A percentile compares a stretch with the other conserved stretches of the same genome.
Evolutionary conservation across 1,140 invertebrate species (phyloP).

Genomic region (Philotrypesis tridentata): DNA sequence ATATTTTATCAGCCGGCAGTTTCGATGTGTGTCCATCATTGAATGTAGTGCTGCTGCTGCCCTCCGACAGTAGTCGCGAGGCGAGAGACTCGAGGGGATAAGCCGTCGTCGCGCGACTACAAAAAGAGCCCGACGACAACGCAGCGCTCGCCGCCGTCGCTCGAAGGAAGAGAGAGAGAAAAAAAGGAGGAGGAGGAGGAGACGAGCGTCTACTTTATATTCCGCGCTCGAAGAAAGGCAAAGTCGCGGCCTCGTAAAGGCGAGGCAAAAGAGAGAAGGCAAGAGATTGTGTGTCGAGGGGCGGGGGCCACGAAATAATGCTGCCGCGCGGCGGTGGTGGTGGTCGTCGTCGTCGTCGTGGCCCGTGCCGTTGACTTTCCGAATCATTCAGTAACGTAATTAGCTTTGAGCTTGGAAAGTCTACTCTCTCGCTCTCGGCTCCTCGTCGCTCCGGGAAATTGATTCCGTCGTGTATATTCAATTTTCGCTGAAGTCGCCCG

Average conservation of each 20-base stretch:
- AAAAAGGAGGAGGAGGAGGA: no score
- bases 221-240: conserved; percentile 56
- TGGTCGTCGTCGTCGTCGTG: no score
- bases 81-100: neutral
- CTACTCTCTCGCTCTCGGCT: neutral
- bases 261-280: neutral
- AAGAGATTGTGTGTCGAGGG: conserved; percentile 33
- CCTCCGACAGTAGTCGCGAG: neutral
- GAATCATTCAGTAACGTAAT: conserved; percentile 66
- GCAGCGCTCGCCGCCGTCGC: neutral
- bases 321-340: no score
- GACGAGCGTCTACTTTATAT: conserved; percentile 59
- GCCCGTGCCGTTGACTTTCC: conserved; percentile 57
- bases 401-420: conserved; percentile 56
- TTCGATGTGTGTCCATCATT: neutral
- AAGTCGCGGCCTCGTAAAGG: conserved; percentile 33
- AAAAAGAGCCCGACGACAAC: neutral
- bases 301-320: conserved; percentile 57
- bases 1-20: neutral
- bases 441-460: neutral
- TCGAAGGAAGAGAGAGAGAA: no score
- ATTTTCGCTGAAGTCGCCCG: no score
- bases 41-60: neutral
- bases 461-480: neutral
- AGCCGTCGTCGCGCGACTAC: neutral